These are phyloP conservation scores for Caretta caretta DNA, from an alignment of 2,113 vertebrate species.

Conservation along the genomic window DNA sequence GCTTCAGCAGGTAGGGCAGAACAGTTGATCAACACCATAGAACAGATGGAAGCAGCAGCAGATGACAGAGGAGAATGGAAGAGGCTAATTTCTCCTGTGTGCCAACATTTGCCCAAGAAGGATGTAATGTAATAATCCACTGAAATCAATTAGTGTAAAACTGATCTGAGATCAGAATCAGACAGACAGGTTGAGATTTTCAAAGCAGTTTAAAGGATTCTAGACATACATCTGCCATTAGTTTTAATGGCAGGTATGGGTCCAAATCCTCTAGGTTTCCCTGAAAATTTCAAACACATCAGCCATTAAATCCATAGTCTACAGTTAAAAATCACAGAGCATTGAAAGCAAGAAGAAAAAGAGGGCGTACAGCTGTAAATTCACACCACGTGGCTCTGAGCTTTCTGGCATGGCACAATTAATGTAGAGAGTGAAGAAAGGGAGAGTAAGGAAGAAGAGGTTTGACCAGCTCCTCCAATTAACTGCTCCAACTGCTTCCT, in stretches of 20 bases:
- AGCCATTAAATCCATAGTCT: background rate
- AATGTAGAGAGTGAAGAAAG: constrained; percentile 4
- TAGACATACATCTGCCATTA: background rate
- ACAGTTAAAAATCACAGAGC: background rate
- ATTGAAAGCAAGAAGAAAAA: background rate
- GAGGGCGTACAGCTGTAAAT: background rate
- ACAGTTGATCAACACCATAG: background rate
- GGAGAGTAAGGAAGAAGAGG: background rate
- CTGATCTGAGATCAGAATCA: background rate
- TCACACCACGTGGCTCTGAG: background rate
- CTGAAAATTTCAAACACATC: background rate
- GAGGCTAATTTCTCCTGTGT: background rate
- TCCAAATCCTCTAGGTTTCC: background rate
- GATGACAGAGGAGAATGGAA: background rate
- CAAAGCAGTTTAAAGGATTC: background rate
- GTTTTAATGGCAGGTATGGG: background rate
- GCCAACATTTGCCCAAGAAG: background rate
- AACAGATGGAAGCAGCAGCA: background rate
- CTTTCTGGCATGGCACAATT: background rate
- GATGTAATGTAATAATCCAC: constrained; percentile 11
- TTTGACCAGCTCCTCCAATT: background rate
- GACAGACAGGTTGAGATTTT: background rate
- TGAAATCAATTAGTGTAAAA: constrained; percentile 7
- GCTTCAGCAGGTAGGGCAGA: background rate
- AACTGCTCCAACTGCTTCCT: constrained; percentile 21